phyloP scores from a whole-genome alignment of 2,888 invertebrate genomes.

The Pollenia griseotomentosa region DNA sequence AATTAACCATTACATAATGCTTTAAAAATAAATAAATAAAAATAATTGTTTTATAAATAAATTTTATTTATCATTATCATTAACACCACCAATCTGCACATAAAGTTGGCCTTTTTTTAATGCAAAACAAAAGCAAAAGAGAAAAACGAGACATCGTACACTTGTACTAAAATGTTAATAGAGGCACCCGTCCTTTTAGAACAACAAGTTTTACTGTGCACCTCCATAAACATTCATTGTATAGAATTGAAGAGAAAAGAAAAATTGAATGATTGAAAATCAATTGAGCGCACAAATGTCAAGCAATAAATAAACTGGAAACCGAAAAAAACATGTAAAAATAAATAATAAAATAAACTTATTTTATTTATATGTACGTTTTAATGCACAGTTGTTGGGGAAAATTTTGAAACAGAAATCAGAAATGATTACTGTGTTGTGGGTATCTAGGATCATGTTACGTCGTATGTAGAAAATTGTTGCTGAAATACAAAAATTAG shows the following conservation, averaged over 20 bases:
- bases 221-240: not conserved
- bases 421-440: not conserved
- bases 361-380: conserved; percentile 35
- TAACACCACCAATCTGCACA: conserved; percentile 42
- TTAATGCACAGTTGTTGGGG: conserved; percentile 1
- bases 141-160: conserved; percentile 67
- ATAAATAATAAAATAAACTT: conserved; percentile 24
- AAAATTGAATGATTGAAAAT: conserved; percentile 66
- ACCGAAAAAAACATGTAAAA: conserved; percentile 6
- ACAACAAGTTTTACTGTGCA: conserved; percentile 7
- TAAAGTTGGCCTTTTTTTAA: not conserved
- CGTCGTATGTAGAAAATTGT: not conserved
- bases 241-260: conserved; percentile 25
- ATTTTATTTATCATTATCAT: too few relatives aligned
- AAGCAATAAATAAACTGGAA: conserved; percentile 70
- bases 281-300: conserved; percentile 71
- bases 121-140: not conserved
- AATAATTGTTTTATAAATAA: too few relatives aligned
- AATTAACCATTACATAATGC: too few relatives aligned
- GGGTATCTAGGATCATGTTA: not conserved
- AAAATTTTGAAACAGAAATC: conserved; percentile 11
- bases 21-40: too few relatives aligned
- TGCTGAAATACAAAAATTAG: not conserved
- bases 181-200: conserved; percentile 14
- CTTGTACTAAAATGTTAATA: conserved; percentile 53